Base-by-base conservation (phyloP, 2,113 vertebrate genomes). In the Vidua macroura region DNA sequence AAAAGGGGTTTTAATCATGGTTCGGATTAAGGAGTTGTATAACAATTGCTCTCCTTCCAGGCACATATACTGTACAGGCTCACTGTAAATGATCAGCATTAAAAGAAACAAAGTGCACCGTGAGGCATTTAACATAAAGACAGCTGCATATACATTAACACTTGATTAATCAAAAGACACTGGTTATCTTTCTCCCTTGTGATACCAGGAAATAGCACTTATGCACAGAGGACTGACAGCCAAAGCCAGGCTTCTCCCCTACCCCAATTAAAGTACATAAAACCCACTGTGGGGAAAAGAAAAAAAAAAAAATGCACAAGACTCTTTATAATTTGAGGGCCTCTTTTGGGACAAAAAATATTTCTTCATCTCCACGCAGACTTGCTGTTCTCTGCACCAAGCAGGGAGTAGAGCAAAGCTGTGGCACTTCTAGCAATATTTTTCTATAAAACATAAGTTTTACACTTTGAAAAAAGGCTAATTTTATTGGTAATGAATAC, bases 401-500 rank as follows among this genome's bases (percentile, higher is more conserved):
- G 74, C 66, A 66, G 74, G 46, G 74, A 96, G 59, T 12, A 83
- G 53, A 95, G 92, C 66, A 96, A 93, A 93, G 86, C 91, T 59
- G 78, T 85, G 85, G 58, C 69, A 55, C 27, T 91, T 30, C 27
- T n/a, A 82, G 81, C 31, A 84, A 49, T 90, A 95, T 93, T 95
- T 93, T 93, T 78, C 66, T 78, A 41, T 66, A 88, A 90, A 89
- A 73, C 63, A 51, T 63, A 83, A 74, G 94, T 94, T 94, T 93
- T 94, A 75, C 88, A 95, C 94, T 96, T 95, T 33, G 75, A 77
- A 91, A 86, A 96, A 94, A 95, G 91, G 95, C 95, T 95, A 91
- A 95, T 96, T 97, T 97, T 92, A 97, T 94, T 94, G 92, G 96
- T 96, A 95, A 97, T 94, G 90, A 97, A 95, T 93, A 93, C 92